Evolutionary conservation across 2,113 vertebrate species (phyloP).

Genomic region (Promerops cafer): DNA sequence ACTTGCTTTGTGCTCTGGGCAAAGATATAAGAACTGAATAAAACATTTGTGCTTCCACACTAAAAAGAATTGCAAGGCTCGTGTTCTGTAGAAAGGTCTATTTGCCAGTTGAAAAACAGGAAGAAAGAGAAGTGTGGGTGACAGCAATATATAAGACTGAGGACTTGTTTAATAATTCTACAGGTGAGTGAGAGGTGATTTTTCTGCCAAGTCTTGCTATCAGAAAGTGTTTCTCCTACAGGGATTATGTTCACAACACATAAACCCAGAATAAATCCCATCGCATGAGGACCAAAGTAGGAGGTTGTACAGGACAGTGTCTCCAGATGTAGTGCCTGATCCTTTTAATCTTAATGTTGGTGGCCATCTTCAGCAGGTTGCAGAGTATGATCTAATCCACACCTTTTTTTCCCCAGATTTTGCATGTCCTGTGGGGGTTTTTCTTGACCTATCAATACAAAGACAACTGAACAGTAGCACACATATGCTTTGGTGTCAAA

Average conservation of each 20-base stretch:
- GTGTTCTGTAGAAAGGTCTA: slow-evolving; percentile 34
- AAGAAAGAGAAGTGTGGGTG: neutral
- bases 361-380: neutral
- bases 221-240: neutral
- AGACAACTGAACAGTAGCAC: neutral
- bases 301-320: neutral
- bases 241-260: neutral
- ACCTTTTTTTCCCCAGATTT: neutral
- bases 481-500: neutral
- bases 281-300: neutral
- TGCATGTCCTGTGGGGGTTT: neutral
- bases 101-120: slow-evolving; percentile 37
- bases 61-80: slow-evolving; percentile 38
- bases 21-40: slow-evolving; percentile 67
- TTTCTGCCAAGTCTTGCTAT: neutral
- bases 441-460: neutral
- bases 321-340: neutral
- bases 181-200: slow-evolving; percentile 1
- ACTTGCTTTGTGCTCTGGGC: slow-evolving; percentile 51
- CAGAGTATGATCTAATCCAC: neutral
- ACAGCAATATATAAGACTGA: slow-evolving; percentile 23
- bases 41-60: slow-evolving; percentile 56
- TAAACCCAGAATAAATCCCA: neutral
- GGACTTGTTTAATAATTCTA: neutral
- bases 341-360: neutral